Evolutionary conservation across 2,113 vertebrate species (phyloP).

Genomic region (Nycticorax nycticorax): DNA sequence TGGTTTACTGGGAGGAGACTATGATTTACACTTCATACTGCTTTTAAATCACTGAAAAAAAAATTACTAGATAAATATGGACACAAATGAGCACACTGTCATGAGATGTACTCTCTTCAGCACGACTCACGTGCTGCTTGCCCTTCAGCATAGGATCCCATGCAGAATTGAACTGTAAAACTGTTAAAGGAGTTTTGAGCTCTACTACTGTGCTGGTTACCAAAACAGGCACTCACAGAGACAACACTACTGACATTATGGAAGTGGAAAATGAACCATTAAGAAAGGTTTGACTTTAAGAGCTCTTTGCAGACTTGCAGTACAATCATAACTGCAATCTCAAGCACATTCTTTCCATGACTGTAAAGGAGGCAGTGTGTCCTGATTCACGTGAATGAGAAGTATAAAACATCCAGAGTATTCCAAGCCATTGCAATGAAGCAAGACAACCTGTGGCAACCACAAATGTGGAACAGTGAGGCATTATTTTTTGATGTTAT

Average conservation of each 20-base stretch:
- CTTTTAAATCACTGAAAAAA: not conserved
- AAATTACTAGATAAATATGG: not conserved
- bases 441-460: not conserved
- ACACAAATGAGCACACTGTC: not conserved
- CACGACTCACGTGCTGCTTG: not conserved
- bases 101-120: not conserved
- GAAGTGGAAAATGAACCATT: not conserved
- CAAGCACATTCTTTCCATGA: not conserved
- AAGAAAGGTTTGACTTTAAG: not conserved
- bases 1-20: not conserved
- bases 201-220: not conserved
- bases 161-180: not conserved
- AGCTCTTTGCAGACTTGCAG: not conserved
- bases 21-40: not conserved
- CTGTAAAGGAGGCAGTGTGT: not conserved
- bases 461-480: not conserved
- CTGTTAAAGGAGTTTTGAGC: not conserved
- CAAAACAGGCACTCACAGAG: not conserved
- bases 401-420: not conserved
- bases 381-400: not conserved
- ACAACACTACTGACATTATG: not conserved
- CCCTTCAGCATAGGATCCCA: not conserved
- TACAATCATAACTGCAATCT: not conserved
- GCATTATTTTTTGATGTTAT: not conserved
- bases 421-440: not conserved